Evolutionary conservation across 2,113 vertebrate genomes (phyloP).

Genomic region (Coregonus clupeaformis): DNA sequence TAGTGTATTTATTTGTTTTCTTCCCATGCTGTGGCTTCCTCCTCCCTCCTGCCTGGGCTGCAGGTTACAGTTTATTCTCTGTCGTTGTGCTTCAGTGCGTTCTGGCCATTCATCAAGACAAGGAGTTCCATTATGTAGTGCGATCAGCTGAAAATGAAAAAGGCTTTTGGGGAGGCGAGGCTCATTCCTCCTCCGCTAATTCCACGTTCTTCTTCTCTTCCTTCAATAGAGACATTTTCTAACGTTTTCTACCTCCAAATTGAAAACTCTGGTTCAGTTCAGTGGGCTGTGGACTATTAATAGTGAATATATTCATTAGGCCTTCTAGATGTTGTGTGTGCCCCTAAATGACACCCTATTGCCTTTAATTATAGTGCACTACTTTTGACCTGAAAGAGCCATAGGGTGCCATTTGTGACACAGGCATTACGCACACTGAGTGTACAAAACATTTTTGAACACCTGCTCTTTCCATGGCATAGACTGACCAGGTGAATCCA

Average conservation of each 20-base stretch:
- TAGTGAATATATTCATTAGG: no score
- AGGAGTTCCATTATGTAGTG: slow-evolving; percentile 77
- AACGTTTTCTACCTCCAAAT: slow-evolving; percentile 42
- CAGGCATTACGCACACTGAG: no score
- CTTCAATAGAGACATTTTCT: slow-evolving; percentile 52
- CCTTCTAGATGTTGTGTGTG: no score
- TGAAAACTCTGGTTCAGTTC: slow-evolving; percentile 23
- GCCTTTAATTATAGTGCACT: no score
- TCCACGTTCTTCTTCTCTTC: slow-evolving; percentile 45
- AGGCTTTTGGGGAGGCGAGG: slow-evolving; percentile 61
- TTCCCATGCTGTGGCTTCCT: slow-evolving; percentile 14
- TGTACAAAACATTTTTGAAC: no score
- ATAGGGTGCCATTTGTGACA: no score
- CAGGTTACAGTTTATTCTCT: slow-evolving; percentile 70
- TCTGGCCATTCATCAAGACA: slow-evolving; percentile 71
- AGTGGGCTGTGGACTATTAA: background rate
- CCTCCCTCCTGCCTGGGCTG: slow-evolving; percentile 35
- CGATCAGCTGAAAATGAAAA: slow-evolving; percentile 75
- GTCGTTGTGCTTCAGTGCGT: slow-evolving; percentile 65
- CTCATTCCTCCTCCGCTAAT: slow-evolving; percentile 66
- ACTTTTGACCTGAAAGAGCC: no score
- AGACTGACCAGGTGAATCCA: no score
- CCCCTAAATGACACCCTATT: no score
- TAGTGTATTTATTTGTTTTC: slow-evolving; percentile 47
- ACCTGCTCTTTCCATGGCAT: no score